Conservation (phyloP, 2,113 vertebrate genomes). For the Dryoscopus gambensis region DNA sequence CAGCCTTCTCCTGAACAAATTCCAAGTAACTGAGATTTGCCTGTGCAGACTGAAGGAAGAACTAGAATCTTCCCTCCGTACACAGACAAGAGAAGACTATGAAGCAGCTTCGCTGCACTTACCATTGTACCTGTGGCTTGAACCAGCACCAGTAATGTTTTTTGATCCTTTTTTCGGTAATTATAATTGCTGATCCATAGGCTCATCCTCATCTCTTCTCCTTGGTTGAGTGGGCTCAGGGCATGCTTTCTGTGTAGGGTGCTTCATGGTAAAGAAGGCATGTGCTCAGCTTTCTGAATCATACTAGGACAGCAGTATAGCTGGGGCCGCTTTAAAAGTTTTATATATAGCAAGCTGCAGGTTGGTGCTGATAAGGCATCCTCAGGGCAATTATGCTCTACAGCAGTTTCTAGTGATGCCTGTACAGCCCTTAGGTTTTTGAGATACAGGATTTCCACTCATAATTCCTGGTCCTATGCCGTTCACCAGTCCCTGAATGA, state of each 20-base stretch:
- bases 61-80: background rate
- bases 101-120: background rate
- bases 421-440: background rate
- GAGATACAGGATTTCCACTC: background rate
- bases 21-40: conserved; percentile 15
- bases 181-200: background rate
- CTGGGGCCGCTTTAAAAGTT: background rate
- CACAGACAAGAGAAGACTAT: background rate
- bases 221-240: background rate
- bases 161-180: background rate
- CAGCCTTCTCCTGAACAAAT: conserved; percentile 23
- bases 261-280: background rate
- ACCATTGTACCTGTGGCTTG: background rate
- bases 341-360: background rate
- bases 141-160: background rate
- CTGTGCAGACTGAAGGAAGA: background rate
- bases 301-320: background rate
- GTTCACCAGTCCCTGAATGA: background rate
- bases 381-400: background rate
- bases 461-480: background rate
- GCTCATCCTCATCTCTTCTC: background rate
- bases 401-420: background rate
- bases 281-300: background rate
- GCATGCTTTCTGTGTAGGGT: background rate
- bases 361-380: background rate